Evolutionary conservation across 2,113 vertebrate genomes (phyloP), one percentile per base, ranked within the genome.

Genomic region (Microtus montanus): DNA sequence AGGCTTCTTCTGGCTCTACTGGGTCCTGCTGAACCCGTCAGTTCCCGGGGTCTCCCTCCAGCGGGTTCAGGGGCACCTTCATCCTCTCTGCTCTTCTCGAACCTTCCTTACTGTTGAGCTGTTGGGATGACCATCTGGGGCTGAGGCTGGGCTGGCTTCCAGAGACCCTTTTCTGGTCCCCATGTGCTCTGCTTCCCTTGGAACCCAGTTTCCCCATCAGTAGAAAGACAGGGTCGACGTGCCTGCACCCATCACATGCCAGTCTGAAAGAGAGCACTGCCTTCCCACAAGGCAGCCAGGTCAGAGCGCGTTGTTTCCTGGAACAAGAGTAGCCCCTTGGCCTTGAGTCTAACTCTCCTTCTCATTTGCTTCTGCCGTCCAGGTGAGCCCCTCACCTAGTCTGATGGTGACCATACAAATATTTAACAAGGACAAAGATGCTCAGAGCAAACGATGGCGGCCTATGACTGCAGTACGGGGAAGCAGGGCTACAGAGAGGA

Each of bases 21-120:
- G n/a, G 38, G 82, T 90, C 89, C 92, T 68, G 85, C 49, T 1
- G 87, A 92, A 66, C 84, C 92, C 66, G 33, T 91, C 30, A 66
- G 28, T 49, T 83, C 52, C 95, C 47, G 49, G 38, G 4, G 33
- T 70, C 77, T 64, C 74, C 75, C 85, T 84, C 9, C 90, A 33
- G 41, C 24, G 87, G 70, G 33, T 4, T 17, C 64, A 9, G 2
- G 26, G 49, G 52, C 90, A 66, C 66, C 78, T 88, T 64, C 41
- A 17, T 17, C 79, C 24, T 38, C 54, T 74, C 41, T 41, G 54
- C 49, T 44, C 77, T 15, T 70, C 64, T 33, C 2, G 1, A 58
- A 30, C 33, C n/a, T 44, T 87, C 64, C 63, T 2, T 5, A 49
- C 64, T 49, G n/a, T 2, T 0, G 7, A 0, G 35, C 38, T 26